Evolutionary conservation across 1,140 invertebrate genomes (phyloP).

Genomic region (Papilio aristodemus): DNA sequence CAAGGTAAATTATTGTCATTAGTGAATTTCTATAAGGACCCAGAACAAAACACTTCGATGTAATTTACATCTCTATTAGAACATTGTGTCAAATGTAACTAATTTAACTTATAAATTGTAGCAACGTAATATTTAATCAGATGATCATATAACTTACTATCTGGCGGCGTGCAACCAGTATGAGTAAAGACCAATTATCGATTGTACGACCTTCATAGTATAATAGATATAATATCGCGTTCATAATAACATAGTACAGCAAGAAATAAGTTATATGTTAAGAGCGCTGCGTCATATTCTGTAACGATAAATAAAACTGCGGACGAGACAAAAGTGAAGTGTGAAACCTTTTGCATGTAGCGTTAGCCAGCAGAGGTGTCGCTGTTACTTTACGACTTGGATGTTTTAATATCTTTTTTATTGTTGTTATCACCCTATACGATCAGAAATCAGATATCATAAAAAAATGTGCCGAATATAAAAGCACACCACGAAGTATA

Average conservation of each 20-base stretch:
- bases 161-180: background rate
- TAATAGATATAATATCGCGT: slow-evolving; percentile 4
- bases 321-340: slow-evolving; percentile 33
- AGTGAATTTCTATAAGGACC: background rate
- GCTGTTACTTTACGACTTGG: background rate
- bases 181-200: slow-evolving; percentile 9
- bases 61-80: background rate
- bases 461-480: too few species aligned
- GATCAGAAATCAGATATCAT: too few species aligned
- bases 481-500: too few species aligned
- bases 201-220: slow-evolving; percentile 11
- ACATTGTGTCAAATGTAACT: background rate
- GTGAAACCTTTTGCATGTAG: slow-evolving; percentile 33
- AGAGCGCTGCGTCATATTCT: slow-evolving; percentile 36
- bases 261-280: background rate
- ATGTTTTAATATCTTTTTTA: background rate
- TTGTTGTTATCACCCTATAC: too few species aligned
- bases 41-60: background rate
- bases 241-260: background rate
- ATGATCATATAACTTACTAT: background rate
- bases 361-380: background rate
- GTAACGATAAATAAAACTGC: slow-evolving; percentile 39
- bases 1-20: background rate
- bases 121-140: background rate
- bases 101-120: background rate